These are phyloP conservation scores for Pteria penguin DNA, from an alignment of 2,888 invertebrate genomes.

Conservation along the genomic window DNA sequence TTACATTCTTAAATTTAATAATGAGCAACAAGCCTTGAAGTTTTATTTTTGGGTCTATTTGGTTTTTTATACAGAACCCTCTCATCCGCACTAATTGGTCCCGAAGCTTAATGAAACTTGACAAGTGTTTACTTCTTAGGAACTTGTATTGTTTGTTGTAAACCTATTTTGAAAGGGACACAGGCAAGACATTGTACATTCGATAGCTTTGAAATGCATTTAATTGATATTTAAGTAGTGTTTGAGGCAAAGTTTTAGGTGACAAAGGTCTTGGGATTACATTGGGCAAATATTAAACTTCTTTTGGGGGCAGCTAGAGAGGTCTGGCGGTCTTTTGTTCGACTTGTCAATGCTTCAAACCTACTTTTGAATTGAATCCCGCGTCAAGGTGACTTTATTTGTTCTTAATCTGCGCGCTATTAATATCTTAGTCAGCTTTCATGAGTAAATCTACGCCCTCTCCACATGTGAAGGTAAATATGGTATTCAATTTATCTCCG, in stretches of 20 bases:
- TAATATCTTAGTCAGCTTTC: background rate
- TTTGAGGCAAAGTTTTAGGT: conserved; percentile 31
- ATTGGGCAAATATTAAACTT: background rate
- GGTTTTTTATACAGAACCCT: background rate
- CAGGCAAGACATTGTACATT: conserved; percentile 25
- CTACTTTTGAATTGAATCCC: conserved; percentile 14
- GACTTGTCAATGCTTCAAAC: conserved; percentile 21
- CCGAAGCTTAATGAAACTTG: background rate
- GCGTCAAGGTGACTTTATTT: conserved; percentile 17
- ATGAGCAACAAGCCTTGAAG: too few relatives aligned
- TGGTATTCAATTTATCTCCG: conserved; percentile 23
- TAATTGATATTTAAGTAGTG: conserved; percentile 40
- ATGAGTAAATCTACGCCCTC: conserved; percentile 32
- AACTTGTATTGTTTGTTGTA: background rate
- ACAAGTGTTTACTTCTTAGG: conserved; percentile 11
- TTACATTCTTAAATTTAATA: too few relatives aligned
- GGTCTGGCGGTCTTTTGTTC: conserved; percentile 24
- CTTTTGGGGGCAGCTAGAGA: background rate
- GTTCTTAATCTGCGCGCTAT: background rate
- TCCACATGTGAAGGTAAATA: conserved; percentile 7
- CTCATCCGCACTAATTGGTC: background rate
- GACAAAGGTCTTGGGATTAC: conserved; percentile 13
- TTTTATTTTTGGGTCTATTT: too few relatives aligned
- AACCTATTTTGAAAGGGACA: background rate
- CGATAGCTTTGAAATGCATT: conserved; percentile 36